phyloP scores from a whole-genome alignment of 1,140 invertebrate genomes.

The Aphelenchoides avenae region DNA sequence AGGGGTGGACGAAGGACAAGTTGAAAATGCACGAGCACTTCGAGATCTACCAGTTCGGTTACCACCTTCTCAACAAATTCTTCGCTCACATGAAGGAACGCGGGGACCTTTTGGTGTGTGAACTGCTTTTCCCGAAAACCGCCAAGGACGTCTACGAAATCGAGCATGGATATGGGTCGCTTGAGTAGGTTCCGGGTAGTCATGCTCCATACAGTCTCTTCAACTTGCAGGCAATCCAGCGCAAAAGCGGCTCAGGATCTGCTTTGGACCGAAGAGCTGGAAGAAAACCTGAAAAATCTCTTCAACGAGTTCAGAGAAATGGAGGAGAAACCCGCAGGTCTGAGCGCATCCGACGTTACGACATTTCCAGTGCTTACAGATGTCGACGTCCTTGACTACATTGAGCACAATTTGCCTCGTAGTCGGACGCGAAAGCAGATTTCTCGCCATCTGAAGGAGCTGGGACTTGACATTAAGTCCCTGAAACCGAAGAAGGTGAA shows the following conservation, averaged over 20 bases:
- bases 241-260: too few relatives aligned
- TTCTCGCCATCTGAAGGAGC: constrained; percentile 1
- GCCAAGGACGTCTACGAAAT: constrained; percentile 29
- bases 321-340: constrained; percentile 15
- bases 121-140: constrained; percentile 38
- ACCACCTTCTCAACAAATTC: constrained; percentile 38
- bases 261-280: constrained; percentile 14
- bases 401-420: constrained; percentile 3
- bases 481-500: neutral
- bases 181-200: too few relatives aligned
- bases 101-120: constrained; percentile 29
- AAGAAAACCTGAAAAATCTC: constrained; percentile 16
- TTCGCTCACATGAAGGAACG: constrained; percentile 28
- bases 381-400: constrained; percentile 10
- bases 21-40: constrained; percentile 28
- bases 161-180: constrained; percentile 39
- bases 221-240: too few relatives aligned
- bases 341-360: neutral
- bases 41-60: constrained; percentile 38
- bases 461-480: neutral
- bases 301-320: constrained; percentile 7
- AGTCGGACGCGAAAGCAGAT: constrained; percentile 10
- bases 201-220: too few relatives aligned
- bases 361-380: neutral
- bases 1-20: constrained; percentile 13